Percentiles rank a stretch among this genome's conserved stretches.
phyloP scores from a whole-genome alignment of 2,888 invertebrate genomes.

The Baronia brevicornis region DNA sequence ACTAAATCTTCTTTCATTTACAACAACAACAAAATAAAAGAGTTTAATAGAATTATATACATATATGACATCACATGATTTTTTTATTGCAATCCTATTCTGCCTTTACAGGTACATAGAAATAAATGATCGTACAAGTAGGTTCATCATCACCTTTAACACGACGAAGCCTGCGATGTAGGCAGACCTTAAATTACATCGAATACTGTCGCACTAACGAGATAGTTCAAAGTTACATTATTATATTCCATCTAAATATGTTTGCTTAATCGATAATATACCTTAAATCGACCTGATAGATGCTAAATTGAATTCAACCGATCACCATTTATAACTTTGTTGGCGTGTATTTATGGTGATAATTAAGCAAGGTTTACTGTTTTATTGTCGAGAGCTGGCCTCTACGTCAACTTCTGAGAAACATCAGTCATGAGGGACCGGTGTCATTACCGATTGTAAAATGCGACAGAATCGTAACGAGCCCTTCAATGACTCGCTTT shows the following conservation, averaged over 20 bases:
- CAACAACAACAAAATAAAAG: too few relatives aligned
- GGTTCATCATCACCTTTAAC: too few relatives aligned
- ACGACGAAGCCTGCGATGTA: slow-evolving; percentile 40
- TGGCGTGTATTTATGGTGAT: slow-evolving; percentile 49
- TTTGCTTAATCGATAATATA: not conserved
- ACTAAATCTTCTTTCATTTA: too few relatives aligned
- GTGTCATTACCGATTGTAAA: slow-evolving; percentile 68
- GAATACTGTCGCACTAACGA: slow-evolving; percentile 50
- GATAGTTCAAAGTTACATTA: slow-evolving; percentile 22
- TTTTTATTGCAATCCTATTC: too few relatives aligned
- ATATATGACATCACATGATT: too few relatives aligned
- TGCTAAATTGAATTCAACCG: too few relatives aligned
- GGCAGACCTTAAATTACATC: slow-evolving; percentile 31
- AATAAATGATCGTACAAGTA: too few relatives aligned
- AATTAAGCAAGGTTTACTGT: slow-evolving; percentile 63
- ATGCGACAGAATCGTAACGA: slow-evolving; percentile 59
- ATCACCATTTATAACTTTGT: slow-evolving; percentile 32
- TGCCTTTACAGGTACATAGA: too few relatives aligned
- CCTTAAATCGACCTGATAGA: slow-evolving; percentile 14
- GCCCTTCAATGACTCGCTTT: slow-evolving; percentile 51
- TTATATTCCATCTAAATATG: too few relatives aligned
- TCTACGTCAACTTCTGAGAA: slow-evolving; percentile 69
- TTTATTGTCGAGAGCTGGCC: slow-evolving; percentile 49
- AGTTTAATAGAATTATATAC: too few relatives aligned
- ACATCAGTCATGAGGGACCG: slow-evolving; percentile 28